Percentiles rank a stretch among this genome's conserved stretches.
Evolutionary conservation across 2,797 vertebrate species (phyloP).

Genomic region (Eulemur coronatus): DNA sequence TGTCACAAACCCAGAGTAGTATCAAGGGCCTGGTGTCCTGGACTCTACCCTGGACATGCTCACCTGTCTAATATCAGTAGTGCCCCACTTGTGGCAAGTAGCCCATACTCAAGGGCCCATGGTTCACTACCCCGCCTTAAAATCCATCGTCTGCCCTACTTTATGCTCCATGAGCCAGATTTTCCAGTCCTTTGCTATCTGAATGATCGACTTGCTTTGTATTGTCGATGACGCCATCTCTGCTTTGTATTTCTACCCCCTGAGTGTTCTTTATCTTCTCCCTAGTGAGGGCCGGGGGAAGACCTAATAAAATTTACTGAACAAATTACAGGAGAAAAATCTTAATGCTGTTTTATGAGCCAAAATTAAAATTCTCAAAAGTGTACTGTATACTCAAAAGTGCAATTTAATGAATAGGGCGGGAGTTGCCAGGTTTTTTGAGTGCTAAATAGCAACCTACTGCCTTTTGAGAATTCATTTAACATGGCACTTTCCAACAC

Average conservation of each 20-base stretch:
- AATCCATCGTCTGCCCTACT: neutral
- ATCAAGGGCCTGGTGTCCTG: neutral
- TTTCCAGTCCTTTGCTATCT: neutral
- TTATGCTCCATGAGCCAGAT: neutral
- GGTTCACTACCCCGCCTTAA: neutral
- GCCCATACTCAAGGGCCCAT: too few relatives aligned
- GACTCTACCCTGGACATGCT: neutral
- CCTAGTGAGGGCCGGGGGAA: neutral
- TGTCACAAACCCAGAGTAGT: neutral
- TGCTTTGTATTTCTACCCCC: neutral
- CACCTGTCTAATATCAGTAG: too few relatives aligned
- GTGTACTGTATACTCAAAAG: neutral
- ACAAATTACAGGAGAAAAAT: neutral
- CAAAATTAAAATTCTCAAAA: conserved; percentile 43
- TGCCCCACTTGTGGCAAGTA: neutral
- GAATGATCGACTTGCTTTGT: neutral
- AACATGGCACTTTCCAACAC: neutral
- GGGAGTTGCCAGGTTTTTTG: neutral
- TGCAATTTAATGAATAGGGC: conserved; percentile 1
- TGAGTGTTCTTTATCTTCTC: neutral
- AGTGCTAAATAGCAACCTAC: neutral
- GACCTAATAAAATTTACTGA: neutral
- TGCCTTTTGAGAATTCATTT: conserved; percentile 36
- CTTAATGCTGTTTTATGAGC: neutral
- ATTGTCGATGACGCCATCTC: neutral